A percentile compares a stretch with the other conserved stretches of the same genome.
Conservation (phyloP, 2,888 invertebrate species). For the Idaea biselata region DNA sequence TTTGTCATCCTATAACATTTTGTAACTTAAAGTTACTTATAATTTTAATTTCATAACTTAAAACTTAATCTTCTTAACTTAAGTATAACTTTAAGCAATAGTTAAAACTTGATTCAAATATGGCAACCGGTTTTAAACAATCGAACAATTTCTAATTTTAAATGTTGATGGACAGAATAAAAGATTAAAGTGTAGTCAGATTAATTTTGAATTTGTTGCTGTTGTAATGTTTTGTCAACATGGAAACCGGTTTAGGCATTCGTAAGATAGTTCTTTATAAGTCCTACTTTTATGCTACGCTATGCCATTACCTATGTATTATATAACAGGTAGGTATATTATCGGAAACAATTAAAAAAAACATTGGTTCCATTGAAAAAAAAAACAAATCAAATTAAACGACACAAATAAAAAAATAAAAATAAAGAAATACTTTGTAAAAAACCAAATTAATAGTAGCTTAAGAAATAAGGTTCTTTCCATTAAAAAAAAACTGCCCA, state of each 20-base stretch:
- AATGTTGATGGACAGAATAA: constrained; percentile 27
- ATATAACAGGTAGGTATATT: too few species aligned
- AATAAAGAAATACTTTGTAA: too few species aligned
- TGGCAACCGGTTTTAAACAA: not conserved
- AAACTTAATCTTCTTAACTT: not conserved
- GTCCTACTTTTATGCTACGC: too few species aligned
- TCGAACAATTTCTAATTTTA: not conserved
- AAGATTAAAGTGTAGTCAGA: constrained; percentile 12
- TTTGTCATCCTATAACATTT: not conserved
- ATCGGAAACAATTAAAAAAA: too few species aligned
- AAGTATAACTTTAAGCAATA: not conserved
- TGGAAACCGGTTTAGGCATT: constrained; percentile 1
- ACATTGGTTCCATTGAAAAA: too few species aligned
- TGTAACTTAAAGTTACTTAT: not conserved
- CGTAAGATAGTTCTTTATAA: not conserved
- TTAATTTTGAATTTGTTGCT: constrained; percentile 16
- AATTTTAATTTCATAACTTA: not conserved
- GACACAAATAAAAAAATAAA: too few species aligned
- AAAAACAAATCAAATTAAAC: too few species aligned
- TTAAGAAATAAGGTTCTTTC: too few species aligned
- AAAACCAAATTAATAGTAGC: too few species aligned
- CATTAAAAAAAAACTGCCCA: too few species aligned
- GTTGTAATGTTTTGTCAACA: constrained; percentile 18
- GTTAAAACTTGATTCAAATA: not conserved
- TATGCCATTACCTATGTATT: too few species aligned